Conservation (phyloP, 30 jellyfish, hydroid and myxozoan genomes). For the Aurelia sp. region DNA sequence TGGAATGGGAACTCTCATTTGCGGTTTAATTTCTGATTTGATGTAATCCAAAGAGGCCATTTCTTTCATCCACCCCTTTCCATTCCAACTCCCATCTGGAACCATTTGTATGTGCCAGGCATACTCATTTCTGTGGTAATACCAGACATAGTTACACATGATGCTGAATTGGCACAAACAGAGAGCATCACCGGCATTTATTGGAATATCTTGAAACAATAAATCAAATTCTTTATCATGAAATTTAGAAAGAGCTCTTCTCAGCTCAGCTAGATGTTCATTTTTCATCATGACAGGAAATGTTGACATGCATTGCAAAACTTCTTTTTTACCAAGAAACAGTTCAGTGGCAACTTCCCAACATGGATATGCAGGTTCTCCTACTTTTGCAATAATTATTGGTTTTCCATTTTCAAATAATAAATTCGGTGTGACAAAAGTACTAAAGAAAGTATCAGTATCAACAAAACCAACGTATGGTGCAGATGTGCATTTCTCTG, state of each 20-base stretch:
- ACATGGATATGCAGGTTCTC: conserved; percentile 39
- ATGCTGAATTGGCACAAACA: conserved; percentile 65
- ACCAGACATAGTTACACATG: conserved; percentile 77
- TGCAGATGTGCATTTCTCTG: conserved; percentile 65
- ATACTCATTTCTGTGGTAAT: conserved; percentile 68
- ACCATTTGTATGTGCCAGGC: conserved; percentile 70
- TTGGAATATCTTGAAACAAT: conserved; percentile 58
- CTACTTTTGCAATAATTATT: conserved; percentile 46
- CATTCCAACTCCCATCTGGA: conserved; percentile 47
- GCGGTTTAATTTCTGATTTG: conserved; percentile 28
- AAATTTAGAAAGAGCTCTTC: conserved; percentile 23
- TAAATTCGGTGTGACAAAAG: conserved; percentile 63
- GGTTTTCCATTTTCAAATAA: conserved; percentile 64
- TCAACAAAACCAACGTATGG: conserved; percentile 78
- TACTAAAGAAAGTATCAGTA: conserved; percentile 69
- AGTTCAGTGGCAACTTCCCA: conserved; percentile 57
- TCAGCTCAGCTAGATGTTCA: conserved; percentile 53
- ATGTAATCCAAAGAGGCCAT: conserved; percentile 44
- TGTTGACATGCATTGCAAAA: conserved; percentile 67
- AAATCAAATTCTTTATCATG: conserved; percentile 51
- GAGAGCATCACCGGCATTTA: conserved; percentile 32
- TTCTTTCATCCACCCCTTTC: conserved; percentile 25
- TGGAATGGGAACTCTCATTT: conserved; percentile 40
- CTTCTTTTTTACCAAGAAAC: conserved; percentile 60
- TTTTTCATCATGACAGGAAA: conserved; percentile 76